These are phyloP conservation scores for Chromobotia macracanthus DNA, from an alignment of 2,797 vertebrate species.

Conservation along the genomic window DNA sequence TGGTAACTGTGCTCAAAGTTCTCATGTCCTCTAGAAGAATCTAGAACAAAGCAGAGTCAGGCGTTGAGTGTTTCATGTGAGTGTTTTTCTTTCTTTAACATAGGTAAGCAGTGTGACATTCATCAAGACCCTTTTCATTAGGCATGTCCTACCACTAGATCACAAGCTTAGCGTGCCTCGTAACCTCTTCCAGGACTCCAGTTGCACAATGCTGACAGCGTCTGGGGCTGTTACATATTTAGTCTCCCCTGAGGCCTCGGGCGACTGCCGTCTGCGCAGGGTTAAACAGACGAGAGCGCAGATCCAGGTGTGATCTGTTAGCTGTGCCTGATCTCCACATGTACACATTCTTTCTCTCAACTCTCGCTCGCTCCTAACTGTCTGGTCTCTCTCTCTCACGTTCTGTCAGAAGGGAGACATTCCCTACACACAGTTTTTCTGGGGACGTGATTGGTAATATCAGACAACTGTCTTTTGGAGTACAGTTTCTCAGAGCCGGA, in stretches of 20 bases:
- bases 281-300: constrained; percentile 27
- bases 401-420: constrained; percentile 16
- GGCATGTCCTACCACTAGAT: constrained; percentile 6
- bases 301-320: constrained; percentile 48
- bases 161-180: not conserved
- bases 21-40: not conserved
- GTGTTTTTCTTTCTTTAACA: not conserved
- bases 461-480: constrained; percentile 41
- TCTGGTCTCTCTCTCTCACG: not conserved
- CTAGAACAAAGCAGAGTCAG: not conserved
- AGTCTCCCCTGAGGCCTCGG: constrained; percentile 14
- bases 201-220: constrained; percentile 39
- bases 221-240: constrained; percentile 7
- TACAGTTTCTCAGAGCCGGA: constrained; percentile 27
- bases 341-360: constrained; percentile 46
- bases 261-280: constrained; percentile 16
- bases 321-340: constrained; percentile 42
- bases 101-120: constrained; percentile 20
- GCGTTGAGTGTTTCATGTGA: not conserved
- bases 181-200: not conserved
- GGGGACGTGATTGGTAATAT: constrained; percentile 11
- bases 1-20: not conserved
- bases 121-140: constrained; percentile 5
- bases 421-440: constrained; percentile 13
- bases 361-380: not conserved